Percentiles rank a stretch among this genome's conserved stretches.
These are phyloP conservation scores for Idaea straminata DNA, from an alignment of 2,888 invertebrate genomes.

Conservation along the genomic window DNA sequence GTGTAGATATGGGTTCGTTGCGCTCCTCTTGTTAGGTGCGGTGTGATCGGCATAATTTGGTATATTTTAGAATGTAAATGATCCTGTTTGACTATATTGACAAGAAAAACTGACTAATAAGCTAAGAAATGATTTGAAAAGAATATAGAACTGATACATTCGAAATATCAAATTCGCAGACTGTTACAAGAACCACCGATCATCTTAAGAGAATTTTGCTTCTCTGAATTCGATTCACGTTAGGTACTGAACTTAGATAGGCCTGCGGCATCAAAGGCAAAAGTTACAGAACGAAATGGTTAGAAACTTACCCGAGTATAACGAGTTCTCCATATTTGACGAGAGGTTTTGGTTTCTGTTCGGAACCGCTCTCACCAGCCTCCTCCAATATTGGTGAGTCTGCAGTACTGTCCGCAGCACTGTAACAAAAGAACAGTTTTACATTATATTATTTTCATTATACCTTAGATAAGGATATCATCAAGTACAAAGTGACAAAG, in stretches of 20 bases:
- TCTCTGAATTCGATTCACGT: background rate
- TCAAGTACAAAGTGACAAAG: too few relatives aligned
- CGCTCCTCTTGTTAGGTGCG: conserved; percentile 5
- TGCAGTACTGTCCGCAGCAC: conserved; percentile 78
- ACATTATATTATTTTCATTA: background rate
- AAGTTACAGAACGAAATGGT: background rate
- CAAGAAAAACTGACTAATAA: background rate
- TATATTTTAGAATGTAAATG: conserved; percentile 10
- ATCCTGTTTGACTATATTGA: conserved; percentile 2
- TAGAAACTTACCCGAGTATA: conserved; percentile 90
- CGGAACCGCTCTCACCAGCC: conserved; percentile 86
- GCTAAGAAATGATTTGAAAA: background rate
- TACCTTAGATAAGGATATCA: background rate
- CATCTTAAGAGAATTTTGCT: background rate
- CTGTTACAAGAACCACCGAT: background rate
- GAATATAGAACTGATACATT: too few relatives aligned
- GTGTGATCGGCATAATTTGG: conserved; percentile 6
- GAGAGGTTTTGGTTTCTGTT: conserved; percentile 87
- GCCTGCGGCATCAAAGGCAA: background rate
- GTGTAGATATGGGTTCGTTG: conserved; percentile 1
- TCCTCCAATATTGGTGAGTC: conserved; percentile 90
- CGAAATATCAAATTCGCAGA: too few relatives aligned
- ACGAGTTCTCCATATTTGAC: conserved; percentile 96
- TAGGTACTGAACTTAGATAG: background rate
- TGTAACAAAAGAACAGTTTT: conserved; percentile 43